These are phyloP conservation scores for Nasua narica DNA, from an alignment of 2,797 vertebrate genomes.

Conservation along the genomic window DNA sequence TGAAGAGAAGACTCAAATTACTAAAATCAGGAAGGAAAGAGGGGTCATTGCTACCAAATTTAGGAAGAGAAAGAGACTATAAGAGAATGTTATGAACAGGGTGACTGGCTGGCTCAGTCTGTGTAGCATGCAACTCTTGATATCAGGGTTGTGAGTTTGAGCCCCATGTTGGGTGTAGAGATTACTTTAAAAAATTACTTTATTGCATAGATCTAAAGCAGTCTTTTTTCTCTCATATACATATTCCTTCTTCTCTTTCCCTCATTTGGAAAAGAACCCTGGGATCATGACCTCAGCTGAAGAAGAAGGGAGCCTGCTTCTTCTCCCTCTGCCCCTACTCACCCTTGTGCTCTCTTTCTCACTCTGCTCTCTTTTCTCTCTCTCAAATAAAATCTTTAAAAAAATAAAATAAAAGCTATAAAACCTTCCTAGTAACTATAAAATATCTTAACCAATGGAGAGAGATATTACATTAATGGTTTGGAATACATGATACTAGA, in stretches of 20 bases:
- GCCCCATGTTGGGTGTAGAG: neutral
- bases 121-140: neutral
- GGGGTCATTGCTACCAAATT: neutral
- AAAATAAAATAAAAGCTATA: neutral
- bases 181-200: neutral
- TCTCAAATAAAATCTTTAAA: no score
- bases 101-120: neutral
- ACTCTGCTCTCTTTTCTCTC: no score
- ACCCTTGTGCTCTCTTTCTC: no score
- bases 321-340: no score
- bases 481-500: neutral
- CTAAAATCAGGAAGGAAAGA: neutral
- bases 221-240: neutral
- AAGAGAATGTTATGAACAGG: neutral
- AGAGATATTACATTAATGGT: neutral
- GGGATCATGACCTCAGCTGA: neutral
- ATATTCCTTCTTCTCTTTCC: neutral
- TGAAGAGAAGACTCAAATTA: neutral
- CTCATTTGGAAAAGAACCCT: neutral
- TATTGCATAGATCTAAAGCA: neutral
- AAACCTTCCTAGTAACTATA: neutral
- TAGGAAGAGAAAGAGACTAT: neutral
- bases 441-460: neutral
- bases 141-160: neutral
- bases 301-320: no score